A percentile compares a stretch with the other conserved stretches of the same genome.
These are phyloP conservation scores for Microtus ochrogaster DNA, from an alignment of 2,113 vertebrate species.

Conservation along the genomic window DNA sequence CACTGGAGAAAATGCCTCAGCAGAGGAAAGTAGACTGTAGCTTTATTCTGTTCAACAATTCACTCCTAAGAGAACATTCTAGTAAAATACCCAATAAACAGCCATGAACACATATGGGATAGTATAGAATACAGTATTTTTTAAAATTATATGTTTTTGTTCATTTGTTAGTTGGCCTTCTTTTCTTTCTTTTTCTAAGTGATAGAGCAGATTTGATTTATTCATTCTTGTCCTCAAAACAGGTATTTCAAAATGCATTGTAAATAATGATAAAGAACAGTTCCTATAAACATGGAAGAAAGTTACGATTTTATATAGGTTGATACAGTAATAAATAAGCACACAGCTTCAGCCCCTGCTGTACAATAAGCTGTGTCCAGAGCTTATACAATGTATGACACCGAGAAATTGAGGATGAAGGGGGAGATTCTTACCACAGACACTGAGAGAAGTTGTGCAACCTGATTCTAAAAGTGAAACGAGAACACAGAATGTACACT, in stretches of 20 bases:
- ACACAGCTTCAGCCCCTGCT: not conserved
- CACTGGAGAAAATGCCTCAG: not conserved
- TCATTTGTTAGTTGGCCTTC: not conserved
- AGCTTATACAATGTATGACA: not conserved
- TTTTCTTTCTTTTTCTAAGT: conserved; percentile 9
- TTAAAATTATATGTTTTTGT: not conserved
- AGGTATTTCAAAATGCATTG: not conserved
- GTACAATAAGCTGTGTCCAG: not conserved
- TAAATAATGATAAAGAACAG: not conserved
- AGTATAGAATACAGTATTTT: not conserved
- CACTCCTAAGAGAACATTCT: not conserved
- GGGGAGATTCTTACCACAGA: not conserved
- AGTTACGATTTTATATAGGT: not conserved
- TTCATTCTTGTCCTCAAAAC: not conserved
- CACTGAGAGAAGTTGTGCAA: not conserved
- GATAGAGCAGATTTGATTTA: not conserved
- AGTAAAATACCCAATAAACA: not conserved
- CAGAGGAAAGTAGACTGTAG: fast-evolving
- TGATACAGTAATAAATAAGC: not conserved
- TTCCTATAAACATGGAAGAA: not conserved
- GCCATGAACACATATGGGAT: not conserved
- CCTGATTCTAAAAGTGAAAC: not conserved
- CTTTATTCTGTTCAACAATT: not conserved
- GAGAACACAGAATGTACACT: not conserved
- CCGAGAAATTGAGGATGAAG: not conserved